A percentile compares a stretch with the other conserved stretches of the same genome.
Evolutionary conservation across 2,888 invertebrate species (phyloP).

Genomic region (Cylindroiulus punctatus): DNA sequence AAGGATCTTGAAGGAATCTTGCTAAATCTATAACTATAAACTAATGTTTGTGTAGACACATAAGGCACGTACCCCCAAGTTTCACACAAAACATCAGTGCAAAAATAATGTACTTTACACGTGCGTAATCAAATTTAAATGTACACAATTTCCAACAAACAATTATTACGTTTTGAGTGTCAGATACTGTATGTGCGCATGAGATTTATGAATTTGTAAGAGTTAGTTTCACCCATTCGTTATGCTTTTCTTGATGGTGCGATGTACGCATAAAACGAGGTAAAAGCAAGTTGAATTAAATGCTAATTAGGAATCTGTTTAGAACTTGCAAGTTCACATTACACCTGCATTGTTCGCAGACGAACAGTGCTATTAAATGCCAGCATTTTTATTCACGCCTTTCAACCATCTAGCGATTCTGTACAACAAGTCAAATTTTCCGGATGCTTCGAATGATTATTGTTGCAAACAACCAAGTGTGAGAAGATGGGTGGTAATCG

Average conservation of each 20-base stretch:
- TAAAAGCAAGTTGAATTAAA: background rate
- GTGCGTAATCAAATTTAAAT: background rate
- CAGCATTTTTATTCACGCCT: conserved; percentile 6
- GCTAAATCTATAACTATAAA: no score
- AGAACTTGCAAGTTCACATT: background rate
- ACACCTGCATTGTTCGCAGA: background rate
- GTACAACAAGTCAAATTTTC: background rate
- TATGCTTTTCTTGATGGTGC: conserved; percentile 8
- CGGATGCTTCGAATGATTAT: conserved; percentile 4
- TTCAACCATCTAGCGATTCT: background rate
- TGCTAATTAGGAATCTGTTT: background rate
- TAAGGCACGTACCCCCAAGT: no score
- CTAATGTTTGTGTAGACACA: no score
- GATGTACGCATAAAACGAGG: background rate
- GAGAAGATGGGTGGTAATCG: background rate
- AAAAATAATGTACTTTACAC: background rate
- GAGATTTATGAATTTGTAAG: background rate
- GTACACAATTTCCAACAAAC: background rate
- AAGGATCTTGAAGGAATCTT: no score
- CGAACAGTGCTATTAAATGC: background rate
- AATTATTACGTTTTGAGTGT: background rate
- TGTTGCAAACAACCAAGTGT: background rate
- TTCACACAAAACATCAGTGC: no score
- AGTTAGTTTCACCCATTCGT: background rate
- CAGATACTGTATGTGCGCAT: background rate